Percentiles rank a stretch among this genome's conserved stretches.
Conservation (phyloP, 2,113 vertebrate genomes). For the Cathartes aura region DNA sequence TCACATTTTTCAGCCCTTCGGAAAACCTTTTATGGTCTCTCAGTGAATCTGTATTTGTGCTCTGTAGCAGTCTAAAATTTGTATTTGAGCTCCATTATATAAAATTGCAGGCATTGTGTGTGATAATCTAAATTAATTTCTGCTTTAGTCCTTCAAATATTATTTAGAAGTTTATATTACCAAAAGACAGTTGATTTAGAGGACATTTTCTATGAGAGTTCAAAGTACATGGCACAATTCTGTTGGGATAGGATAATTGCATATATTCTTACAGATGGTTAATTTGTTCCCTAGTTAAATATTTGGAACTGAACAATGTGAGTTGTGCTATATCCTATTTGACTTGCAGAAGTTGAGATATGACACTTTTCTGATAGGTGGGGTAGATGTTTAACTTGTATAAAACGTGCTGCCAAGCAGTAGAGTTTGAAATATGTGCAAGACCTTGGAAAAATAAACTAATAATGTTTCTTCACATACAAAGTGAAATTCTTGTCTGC, state of each 20-base stretch:
- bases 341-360: not conserved
- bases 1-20: not conserved
- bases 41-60: not conserved
- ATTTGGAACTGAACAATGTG: not conserved
- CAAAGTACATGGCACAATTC: not conserved
- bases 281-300: not conserved
- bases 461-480: not conserved
- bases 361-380: not conserved
- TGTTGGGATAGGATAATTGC: not conserved
- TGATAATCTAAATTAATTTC: not conserved
- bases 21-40: not conserved
- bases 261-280: not conserved
- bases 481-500: not conserved
- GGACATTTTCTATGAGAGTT: not conserved
- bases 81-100: not conserved
- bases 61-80: not conserved
- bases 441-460: not conserved
- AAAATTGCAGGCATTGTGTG: not conserved
- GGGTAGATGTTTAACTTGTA: not conserved
- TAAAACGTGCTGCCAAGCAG: not conserved
- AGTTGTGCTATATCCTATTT: not conserved
- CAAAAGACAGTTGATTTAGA: not conserved
- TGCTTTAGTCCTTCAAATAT: not conserved
- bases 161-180: not conserved
- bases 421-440: not conserved